Evolutionary conservation across 2,113 vertebrate genomes (phyloP), one percentile per base, ranked within the genome.

Genomic region (Leucosticte australis): DNA sequence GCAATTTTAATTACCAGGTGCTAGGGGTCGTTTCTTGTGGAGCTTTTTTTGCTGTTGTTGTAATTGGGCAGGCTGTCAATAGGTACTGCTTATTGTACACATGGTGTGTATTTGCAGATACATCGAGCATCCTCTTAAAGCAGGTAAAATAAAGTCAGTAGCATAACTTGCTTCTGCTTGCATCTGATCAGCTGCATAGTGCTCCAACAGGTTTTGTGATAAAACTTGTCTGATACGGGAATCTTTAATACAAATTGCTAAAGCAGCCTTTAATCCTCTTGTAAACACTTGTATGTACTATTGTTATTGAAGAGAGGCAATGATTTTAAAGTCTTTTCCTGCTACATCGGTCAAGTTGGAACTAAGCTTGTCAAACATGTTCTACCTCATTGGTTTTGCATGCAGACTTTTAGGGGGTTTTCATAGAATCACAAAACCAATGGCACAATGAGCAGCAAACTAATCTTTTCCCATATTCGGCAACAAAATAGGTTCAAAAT

Each of bases 1-100:
- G 98, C 98, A 98, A 98, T 99, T 98, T 98, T 98, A 99, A 99
- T 98, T 98, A 98, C 97, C 98, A 99, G 98, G 98, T 99, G 98
- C 97, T 96, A 96, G 89, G 97, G 98, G 97, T 98, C 89, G 78
- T 88, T 96, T 93, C 96, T 97, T 96, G 81, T 44, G 42, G 84
- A 83, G 93, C 14, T 90, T 81, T 93, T 94, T 93, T 87, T 87
- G 62, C 89, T 89, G 82, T 37, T 91, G 83, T 91, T 94, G 76
- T 96, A 97, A 97, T 96, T 97, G 97, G 97, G 92, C 93, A 97
- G 95, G 95, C 96, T 98, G 94, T 96, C 95, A 97, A 97, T 97
- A 96, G 92, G 95, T 97, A 76, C 30, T 41, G 62, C 78, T 92
- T 89, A 91, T 89, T 96, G 95, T 89, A 80, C 2, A 8, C 55